Base-by-base conservation (phyloP, 2,797 vertebrate species). In the Myotis daubentonii region DNA sequence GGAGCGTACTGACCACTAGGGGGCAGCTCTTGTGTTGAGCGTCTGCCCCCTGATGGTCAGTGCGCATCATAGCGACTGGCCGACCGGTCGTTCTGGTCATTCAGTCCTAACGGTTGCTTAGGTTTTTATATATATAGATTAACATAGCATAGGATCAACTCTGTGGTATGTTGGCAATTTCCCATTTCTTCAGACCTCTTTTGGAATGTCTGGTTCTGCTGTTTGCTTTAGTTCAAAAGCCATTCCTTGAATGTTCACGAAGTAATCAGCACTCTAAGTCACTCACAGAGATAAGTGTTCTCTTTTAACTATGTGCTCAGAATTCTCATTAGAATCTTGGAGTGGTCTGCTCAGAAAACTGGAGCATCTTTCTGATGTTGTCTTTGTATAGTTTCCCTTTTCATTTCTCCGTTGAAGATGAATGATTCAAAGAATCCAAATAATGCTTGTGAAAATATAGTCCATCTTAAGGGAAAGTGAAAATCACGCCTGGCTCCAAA, bases 401-500 rank as follows among this genome's bases (percentile, higher is more conserved):
- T n/a, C 44, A 49, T 49, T 30, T 49, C 44, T 75, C 44, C 8
- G 5, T 75, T 75, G 44, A 75, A 75, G 72, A n/a, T 47, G 25
- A 74, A 74, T 47, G 25, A 47, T 49, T 30, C 28, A 75, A 49
- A 75, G 72, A 75, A 49, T n/a, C 28, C 72, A 75, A 49, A 75
- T 49, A 16, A 47, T 75, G 72, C 44, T 49, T 75, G 72, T 49
- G 72, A 49, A 49, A 75, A 75, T 75, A 49, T 10, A 8, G 8
- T 74, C 28, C 44, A 74, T n/a, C 71, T 72, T 74, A 74, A 74
- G 71, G 28, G 44, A 49, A 75, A 49, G 44, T 49, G 72, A 30
- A 75, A 75, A n/a, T 75, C 72, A 49, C 9, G 19, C 85, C 57
- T 93, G 57, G 5, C 82, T 47, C 89, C 57, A 55, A 89, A 96